Conservation (phyloP, 2,888 invertebrate genomes). For the Byasa hedistus region DNA sequence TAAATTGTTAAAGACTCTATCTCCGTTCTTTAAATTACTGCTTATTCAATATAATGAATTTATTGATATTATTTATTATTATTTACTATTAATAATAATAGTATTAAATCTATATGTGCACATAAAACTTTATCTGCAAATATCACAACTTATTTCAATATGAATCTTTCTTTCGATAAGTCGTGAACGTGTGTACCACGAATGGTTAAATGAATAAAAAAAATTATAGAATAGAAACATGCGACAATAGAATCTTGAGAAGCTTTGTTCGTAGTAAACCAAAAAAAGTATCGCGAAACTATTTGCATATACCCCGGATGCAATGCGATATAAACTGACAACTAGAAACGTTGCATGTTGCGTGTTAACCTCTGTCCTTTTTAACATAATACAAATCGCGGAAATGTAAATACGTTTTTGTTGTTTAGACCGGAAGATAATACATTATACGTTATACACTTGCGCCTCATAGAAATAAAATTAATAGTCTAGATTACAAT, state of each 20-base stretch:
- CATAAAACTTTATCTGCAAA: too few relatives aligned
- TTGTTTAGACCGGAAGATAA: conserved; percentile 1
- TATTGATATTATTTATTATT: too few relatives aligned
- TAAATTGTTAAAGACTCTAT: too few relatives aligned
- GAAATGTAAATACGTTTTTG: conserved; percentile 8
- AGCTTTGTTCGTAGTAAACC: conserved; percentile 4
- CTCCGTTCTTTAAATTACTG: too few relatives aligned
- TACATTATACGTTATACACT: neutral
- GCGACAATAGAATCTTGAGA: conserved; percentile 9
- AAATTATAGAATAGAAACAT: neutral
- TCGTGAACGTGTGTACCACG: too few relatives aligned
- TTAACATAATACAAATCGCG: conserved; percentile 5
- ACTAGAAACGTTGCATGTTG: conserved; percentile 2
- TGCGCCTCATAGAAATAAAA: too few relatives aligned
- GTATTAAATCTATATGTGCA: too few relatives aligned
- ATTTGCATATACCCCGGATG: conserved; percentile 12
- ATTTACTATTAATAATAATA: too few relatives aligned
- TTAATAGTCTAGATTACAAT: too few relatives aligned
- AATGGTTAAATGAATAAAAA: neutral
- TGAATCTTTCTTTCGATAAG: too few relatives aligned
- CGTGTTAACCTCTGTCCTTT: neutral
- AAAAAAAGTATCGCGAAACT: conserved; percentile 2
- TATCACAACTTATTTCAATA: too few relatives aligned
- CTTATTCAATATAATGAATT: too few relatives aligned
- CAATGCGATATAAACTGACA: conserved; percentile 16